Evolutionary conservation across 2,113 vertebrate species (phyloP).

Genomic region (Spea bombifrons): DNA sequence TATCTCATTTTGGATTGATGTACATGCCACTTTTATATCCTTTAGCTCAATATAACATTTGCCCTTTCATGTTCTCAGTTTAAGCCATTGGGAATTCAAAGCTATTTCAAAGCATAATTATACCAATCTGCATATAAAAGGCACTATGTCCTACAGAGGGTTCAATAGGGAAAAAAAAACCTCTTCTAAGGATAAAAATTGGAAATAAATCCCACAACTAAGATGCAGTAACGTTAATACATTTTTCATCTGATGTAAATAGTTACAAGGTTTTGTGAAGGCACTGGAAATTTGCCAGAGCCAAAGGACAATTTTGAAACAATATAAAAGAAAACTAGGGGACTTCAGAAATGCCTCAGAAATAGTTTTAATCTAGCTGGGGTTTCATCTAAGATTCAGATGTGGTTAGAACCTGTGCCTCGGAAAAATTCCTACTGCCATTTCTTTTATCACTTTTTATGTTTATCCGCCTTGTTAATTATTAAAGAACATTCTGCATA

Average conservation of each 20-base stretch:
- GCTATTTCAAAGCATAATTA: conserved; percentile 76
- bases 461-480: too few species aligned
- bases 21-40: conserved; percentile 59
- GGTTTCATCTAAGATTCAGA: not conserved
- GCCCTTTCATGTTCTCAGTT: conserved; percentile 72
- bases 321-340: conserved; percentile 32
- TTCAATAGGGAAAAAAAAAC: conserved; percentile 56
- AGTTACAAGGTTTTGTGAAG: conserved; percentile 53
- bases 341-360: not conserved
- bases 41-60: conserved; percentile 66
- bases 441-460: too few species aligned
- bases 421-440: too few species aligned
- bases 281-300: conserved; percentile 56
- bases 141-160: conserved; percentile 61
- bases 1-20: conserved; percentile 65
- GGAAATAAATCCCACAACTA: conserved; percentile 67
- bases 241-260: conserved; percentile 64
- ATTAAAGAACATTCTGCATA: too few species aligned
- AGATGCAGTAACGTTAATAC: conserved; percentile 60
- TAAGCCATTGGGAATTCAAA: conserved; percentile 69
- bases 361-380: not conserved
- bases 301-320: conserved; percentile 47
- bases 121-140: conserved; percentile 76
- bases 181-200: conserved; percentile 65
- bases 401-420: too few species aligned